Evolutionary conservation across 1,140 invertebrate species (phyloP).

Genomic region (Sarcophaga bullata): DNA sequence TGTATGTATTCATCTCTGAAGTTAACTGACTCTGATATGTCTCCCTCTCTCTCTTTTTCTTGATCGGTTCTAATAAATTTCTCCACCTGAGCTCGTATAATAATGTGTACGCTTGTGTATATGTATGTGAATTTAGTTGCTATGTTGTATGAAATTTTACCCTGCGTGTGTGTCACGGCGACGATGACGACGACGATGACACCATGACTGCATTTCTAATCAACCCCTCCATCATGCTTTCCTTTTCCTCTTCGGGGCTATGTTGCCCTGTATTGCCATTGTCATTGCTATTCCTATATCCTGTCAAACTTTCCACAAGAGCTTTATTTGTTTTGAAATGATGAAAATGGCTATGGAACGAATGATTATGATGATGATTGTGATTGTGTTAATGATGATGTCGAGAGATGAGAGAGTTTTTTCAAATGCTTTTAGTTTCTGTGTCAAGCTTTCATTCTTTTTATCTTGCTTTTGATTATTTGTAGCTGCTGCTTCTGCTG

Average conservation of each 20-base stretch:
- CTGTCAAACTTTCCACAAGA: neutral
- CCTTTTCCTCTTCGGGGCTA: neutral
- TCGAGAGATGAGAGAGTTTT: neutral
- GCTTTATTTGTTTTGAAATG: no score
- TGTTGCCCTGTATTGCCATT: neutral
- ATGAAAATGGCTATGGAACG: no score
- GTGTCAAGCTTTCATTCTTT: no score
- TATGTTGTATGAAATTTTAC: neutral
- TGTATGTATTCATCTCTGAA: no score
- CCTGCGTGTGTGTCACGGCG: neutral
- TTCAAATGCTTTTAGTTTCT: neutral
- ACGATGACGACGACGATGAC: neutral
- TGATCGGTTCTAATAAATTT: no score
- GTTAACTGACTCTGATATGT: no score
- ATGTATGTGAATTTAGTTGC: neutral
- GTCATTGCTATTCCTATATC: conserved; percentile 27
- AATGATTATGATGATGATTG: no score
- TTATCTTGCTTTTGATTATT: no score
- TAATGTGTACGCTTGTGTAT: neutral
- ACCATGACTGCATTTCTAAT: neutral
- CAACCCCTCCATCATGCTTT: neutral
- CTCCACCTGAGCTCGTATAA: no score
- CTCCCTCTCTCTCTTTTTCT: no score
- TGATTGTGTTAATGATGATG: no score
- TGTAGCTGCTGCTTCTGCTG: no score